phyloP scores from a whole-genome alignment of 2,888 invertebrate species.

The Agrenia bidenticulata region DNA sequence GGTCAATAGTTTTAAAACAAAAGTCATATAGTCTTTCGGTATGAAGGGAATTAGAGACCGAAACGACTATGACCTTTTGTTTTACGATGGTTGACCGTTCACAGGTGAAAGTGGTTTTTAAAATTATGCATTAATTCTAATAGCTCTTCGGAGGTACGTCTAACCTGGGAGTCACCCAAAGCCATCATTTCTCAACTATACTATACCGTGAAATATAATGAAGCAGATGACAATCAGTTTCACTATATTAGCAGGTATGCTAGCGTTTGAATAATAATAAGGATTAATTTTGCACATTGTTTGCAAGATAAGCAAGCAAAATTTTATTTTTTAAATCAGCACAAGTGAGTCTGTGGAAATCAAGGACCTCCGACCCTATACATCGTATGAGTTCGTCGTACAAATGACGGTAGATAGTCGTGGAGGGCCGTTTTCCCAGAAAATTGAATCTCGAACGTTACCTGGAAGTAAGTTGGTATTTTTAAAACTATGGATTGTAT shows the following conservation, averaged over 20 bases:
- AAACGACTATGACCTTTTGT: no score
- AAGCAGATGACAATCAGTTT: conserved; percentile 42
- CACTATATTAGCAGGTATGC: conserved; percentile 44
- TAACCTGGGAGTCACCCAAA: conserved; percentile 44
- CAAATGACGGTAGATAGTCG: conserved; percentile 36
- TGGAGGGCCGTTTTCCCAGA: conserved; percentile 43
- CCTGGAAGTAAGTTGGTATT: conserved; percentile 40
- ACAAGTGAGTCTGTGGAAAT: conserved; percentile 45
- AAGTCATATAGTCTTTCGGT: no score
- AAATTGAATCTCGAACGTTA: conserved; percentile 50
- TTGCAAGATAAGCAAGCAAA: no score
- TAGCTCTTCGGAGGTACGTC: conserved; percentile 41
- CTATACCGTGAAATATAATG: conserved; percentile 50
- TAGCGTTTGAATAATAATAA: no score
- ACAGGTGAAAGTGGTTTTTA: no score
- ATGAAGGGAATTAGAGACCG: no score
- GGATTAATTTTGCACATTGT: no score
- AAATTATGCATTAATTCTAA: not conserved
- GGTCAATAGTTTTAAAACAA: no score
- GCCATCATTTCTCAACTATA: conserved; percentile 31
- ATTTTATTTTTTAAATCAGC: conserved; percentile 20
- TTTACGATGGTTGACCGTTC: no score
- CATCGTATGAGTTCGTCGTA: conserved; percentile 48
- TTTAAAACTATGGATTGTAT: not conserved
- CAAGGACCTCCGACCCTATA: conserved; percentile 42